phyloP scores from a whole-genome alignment of 2,113 vertebrate species.

The Megalops atlanticus region DNA sequence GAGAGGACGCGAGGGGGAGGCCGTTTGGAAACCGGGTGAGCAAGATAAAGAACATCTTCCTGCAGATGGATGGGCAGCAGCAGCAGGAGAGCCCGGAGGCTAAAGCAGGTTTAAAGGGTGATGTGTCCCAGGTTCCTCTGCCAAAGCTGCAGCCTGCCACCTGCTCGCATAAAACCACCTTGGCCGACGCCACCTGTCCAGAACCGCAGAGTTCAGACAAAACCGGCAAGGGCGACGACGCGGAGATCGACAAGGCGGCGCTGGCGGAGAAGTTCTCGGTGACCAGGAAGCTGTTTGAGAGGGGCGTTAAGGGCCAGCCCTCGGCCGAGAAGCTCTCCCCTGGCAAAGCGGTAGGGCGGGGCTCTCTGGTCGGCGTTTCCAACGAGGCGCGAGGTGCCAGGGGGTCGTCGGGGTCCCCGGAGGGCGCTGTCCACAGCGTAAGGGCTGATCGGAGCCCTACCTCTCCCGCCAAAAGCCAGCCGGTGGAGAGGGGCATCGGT shows the following conservation, averaged over 20 bases:
- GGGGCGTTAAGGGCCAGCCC: slow-evolving; percentile 77
- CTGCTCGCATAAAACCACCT: slow-evolving; percentile 67
- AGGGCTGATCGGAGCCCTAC: slow-evolving; percentile 61
- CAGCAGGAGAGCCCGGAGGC: slow-evolving; percentile 78
- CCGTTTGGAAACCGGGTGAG: slow-evolving; percentile 85
- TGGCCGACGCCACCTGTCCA: slow-evolving; percentile 64
- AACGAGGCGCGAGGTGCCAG: slow-evolving; percentile 65
- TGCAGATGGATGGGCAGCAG: slow-evolving; percentile 85
- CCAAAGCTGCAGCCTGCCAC: slow-evolving; percentile 65
- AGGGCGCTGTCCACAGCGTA: slow-evolving; percentile 43
- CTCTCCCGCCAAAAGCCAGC: slow-evolving; percentile 48
- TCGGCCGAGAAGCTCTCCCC: slow-evolving; percentile 71
- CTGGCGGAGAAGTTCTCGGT: slow-evolving; percentile 90
- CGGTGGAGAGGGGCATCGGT: slow-evolving; percentile 56
- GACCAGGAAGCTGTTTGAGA: slow-evolving; percentile 88
- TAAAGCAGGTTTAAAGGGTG: slow-evolving; percentile 68
- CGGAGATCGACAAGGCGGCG: slow-evolving; percentile 84
- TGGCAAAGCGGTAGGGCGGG: slow-evolving; percentile 65
- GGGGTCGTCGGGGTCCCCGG: slow-evolving; percentile 58
- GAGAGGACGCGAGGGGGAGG: slow-evolving; percentile 79
- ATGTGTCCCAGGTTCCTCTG: slow-evolving; percentile 62
- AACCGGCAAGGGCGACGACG: slow-evolving; percentile 77
- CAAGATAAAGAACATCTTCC: slow-evolving; percentile 92
- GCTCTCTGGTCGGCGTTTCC: slow-evolving; percentile 65
- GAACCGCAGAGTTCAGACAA: slow-evolving; percentile 69